Evolutionary conservation across 2,888 invertebrate genomes (phyloP), one percentile per base, ranked within the genome.

Genomic region (Dolomedes plantarius): DNA sequence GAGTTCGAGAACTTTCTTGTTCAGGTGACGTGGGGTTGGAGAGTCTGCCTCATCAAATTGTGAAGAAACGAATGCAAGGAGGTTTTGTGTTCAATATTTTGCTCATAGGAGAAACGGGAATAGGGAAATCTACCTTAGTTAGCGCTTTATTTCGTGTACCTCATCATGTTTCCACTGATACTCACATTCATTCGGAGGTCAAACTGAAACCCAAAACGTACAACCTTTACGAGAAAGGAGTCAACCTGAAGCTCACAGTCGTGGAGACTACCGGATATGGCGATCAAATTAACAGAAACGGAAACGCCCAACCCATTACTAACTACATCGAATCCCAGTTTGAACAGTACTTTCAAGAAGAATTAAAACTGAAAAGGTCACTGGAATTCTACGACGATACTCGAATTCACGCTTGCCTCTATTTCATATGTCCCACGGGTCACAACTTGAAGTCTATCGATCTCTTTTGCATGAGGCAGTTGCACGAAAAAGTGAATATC

Each of bases 251-350:
- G 94, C 93, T 99, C 89, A 98, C 98, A 3, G 95, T 99, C 89
- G 98, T 98, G 86, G 99, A 99, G 91, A 98, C 98, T 0, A 96
- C 98, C 28, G 99, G 99, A 19, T 99, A 99, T 90, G 99, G 99
- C 3, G 99, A 99, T 93, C 99, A 99, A 93, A 97, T 99, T 88
- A 99, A 99, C 92, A 99, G 99, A 92, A 98, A 98, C 90, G 98
- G 32, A 92, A 98, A 98, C 91, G 98, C 98, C 92, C 97, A 98
- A 91, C 96, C 98, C 0, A 97, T 99, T 67, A 98, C 99, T 36
- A 98, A 99, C 91, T 99, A 99, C 92, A 98, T 99, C 86, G 98
- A 99, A 91, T 95, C 95, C 0, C 99, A 99, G 92, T 99, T 98
- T 92, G 99, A 99, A 91, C 95, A 96, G 0, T 99, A 97, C 92